Percentiles rank a stretch among this genome's conserved stretches.
phyloP scores from a whole-genome alignment of 2,797 vertebrate species.

The Dipus sagitta region DNA sequence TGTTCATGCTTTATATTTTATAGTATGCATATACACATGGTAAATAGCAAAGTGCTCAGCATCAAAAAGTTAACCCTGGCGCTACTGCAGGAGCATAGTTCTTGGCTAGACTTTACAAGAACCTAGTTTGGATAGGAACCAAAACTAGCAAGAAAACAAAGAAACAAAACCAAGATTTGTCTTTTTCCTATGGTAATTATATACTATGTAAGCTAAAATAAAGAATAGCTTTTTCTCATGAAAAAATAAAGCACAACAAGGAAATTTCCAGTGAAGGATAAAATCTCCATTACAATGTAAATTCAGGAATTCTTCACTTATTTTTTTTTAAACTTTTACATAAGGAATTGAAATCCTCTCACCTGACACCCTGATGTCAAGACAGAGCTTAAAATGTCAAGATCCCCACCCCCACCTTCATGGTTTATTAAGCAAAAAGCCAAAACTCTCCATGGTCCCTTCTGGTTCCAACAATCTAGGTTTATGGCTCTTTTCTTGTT shows the following conservation, averaged over 20 bases:
- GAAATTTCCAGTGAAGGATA: conserved; percentile 21
- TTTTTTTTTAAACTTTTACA: not conserved
- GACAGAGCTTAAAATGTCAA: conserved; percentile 61
- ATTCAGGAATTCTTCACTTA: not conserved
- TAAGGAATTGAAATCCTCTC: conserved; percentile 63
- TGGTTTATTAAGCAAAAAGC: conserved; percentile 71
- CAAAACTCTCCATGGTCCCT: conserved; percentile 45
- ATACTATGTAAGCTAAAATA: not conserved
- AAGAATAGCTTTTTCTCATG: conserved; percentile 5
- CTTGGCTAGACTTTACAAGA: not conserved
- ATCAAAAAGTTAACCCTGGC: not conserved
- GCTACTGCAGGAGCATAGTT: not conserved
- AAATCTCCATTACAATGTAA: not conserved
- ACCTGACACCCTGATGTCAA: conserved; percentile 39
- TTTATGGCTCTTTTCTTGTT: conserved; percentile 72
- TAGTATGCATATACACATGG: not conserved
- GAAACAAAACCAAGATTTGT: not conserved
- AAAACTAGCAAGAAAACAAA: not conserved
- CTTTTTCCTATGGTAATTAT: not conserved
- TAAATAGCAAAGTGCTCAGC: not conserved
- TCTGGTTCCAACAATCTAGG: conserved; percentile 59
- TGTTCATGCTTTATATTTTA: not conserved
- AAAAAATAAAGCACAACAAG: not conserved
- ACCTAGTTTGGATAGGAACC: not conserved
- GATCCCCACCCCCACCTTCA: conserved; percentile 28